A percentile compares a stretch with the other conserved stretches of the same genome.
phyloP scores from a whole-genome alignment of 64 coral and sea anemone species.

The Orbicella faveolata region DNA sequence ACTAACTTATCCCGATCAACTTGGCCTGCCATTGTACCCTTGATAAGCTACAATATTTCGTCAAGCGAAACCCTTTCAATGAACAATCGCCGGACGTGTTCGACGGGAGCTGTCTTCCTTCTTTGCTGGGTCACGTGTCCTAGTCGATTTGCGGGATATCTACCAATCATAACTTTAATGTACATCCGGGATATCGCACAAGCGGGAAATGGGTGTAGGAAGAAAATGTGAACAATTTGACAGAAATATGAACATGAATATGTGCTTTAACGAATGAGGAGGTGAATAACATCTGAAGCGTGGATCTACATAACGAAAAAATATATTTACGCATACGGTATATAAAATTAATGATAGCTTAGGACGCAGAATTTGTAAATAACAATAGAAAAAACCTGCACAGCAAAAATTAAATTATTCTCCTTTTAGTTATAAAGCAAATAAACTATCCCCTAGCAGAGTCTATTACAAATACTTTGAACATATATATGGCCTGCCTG shows the following conservation, averaged over 20 bases:
- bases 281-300: too few species aligned
- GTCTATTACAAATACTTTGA: too few species aligned
- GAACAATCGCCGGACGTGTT: not conserved
- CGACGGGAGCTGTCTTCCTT: conserved; percentile 39
- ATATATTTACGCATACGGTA: too few species aligned
- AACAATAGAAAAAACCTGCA: not conserved
- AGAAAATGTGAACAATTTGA: not conserved
- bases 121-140: conserved; percentile 42
- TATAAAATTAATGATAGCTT: too few species aligned
- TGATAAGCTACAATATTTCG: not conserved
- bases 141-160: conserved; percentile 1
- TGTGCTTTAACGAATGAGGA: too few species aligned
- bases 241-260: too few species aligned
- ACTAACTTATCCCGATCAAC: conserved; percentile 44
- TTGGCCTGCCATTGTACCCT: not conserved
- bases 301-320: too few species aligned
- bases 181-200: not conserved
- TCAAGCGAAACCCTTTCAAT: not conserved
- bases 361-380: not conserved
- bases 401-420: too few species aligned
- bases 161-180: not conserved
- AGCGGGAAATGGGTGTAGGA: conserved; percentile 6
- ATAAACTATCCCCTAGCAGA: too few species aligned
- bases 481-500: too few species aligned
- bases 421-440: too few species aligned